Base-by-base conservation (phyloP, 2,888 invertebrate genomes). In the Fragum whitleyi region DNA sequence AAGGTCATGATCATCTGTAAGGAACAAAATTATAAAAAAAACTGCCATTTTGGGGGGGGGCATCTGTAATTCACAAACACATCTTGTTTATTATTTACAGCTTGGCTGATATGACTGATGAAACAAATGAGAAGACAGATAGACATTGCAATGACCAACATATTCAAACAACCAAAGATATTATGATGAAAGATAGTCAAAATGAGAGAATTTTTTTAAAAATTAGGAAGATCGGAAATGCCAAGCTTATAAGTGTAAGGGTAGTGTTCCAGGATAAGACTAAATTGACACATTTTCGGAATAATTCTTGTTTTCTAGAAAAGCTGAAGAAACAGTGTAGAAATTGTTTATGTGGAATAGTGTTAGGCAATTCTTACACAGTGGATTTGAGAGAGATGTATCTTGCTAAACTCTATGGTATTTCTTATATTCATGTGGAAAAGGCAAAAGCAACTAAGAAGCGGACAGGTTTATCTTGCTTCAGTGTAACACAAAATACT, bases 351-450 rank as follows among this genome's bases (percentile, higher is more conserved):
- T 80, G 79, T 23, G 86, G 86, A 65, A 42, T 83, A 6, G 80
- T 81, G 81, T 80, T 90, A 16, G 75, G 69, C 9, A 23, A 81
- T 29, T 79, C 79, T 23, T 86, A 67, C 69, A 69, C 69, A 21
- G 74, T 92, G 0, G 68, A 90, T 69, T 83, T 89, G 26, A 68
- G 74, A 28, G 26, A 75, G 14, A 86, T 83, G 29, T 82, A 80
- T 61, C 78, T 90, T 32, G 90, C 86, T 19, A 81, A 77, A 39
- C 32, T 88, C 19, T 90, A 85, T 83, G 90, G 90, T 2, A 86
- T 92, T 32, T 81, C 86, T 23, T 53, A 77, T 67, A 76, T 92
- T 32, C 42, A 86, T 47, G 74, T 92, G 11, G 76, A 84, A 16
- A 28, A 81, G 9, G 71, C 76, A 1, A 39, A 21, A 29, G 57